Base-by-base conservation (phyloP, 2,888 invertebrate genomes). In the Neoitamus cyanurus region DNA sequence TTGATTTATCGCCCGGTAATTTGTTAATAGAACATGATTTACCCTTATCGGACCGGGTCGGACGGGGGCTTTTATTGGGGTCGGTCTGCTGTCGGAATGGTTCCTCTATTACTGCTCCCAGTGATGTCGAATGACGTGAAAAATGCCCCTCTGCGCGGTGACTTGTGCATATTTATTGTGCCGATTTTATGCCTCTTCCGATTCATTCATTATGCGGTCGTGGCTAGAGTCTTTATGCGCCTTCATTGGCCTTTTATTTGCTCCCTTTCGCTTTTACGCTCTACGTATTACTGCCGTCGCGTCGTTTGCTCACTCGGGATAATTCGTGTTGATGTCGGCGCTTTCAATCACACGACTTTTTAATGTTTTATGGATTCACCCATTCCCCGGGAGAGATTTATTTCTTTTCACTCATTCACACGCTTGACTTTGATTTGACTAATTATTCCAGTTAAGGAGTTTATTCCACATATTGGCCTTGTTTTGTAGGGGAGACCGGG, bases 1-100 rank as follows among this genome's bases (percentile, higher is more conserved):
- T 87, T 87, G 88, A 88, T 88, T 88, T 88, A 88, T 87, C 87
- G 88, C 86, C 87, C 86, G 85, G 88, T 88, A 88, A 88, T 88
- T 87, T 88, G 88, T 88, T 88, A 88, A 88, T 88, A 88, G 88
- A 88, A 87, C 87, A 87, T 88, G 88, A 88, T 88, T 88, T 88
- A 87, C 88, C 87, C 88, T 87, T 86, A 68, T 80, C 80, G 69
- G 42, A 13, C 13, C 15, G 73, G 73, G 31, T 70, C 42, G 48
- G 42, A 70, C 28, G 83, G 78, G 69, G 70, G 68, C 46, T 84
- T 86, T 86, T 86, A 83, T 86, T 85, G 86, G 84, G 84, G 84
- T 84, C 80, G 80, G 70, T 68, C 69, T 84, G 82, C 36, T 46
- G n/a, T 46, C 46, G 20, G 20, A 48, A 48, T 15, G 20, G 83